Evolutionary conservation across 2,888 invertebrate genomes (phyloP).

Genomic region (Meteorus colon): DNA sequence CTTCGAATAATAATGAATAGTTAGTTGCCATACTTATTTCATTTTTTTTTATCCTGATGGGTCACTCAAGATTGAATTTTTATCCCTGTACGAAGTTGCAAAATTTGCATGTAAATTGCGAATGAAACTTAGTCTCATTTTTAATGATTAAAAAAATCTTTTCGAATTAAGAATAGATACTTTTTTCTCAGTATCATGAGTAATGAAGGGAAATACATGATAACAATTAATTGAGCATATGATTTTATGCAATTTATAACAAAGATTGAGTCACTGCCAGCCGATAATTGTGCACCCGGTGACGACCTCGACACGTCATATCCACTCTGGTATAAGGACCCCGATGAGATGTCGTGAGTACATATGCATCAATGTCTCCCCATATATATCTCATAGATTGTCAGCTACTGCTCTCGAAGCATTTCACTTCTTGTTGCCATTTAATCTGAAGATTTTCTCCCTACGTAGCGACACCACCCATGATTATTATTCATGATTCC

Average conservation of each 20-base stretch:
- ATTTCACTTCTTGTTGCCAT: conserved; percentile 3
- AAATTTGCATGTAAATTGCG: not conserved
- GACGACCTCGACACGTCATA: conserved; percentile 50
- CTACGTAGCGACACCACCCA: conserved; percentile 8
- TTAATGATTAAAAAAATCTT: not conserved
- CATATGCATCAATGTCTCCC: conserved; percentile 24
- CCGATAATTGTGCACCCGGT: conserved; percentile 58
- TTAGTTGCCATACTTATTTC: too few species aligned
- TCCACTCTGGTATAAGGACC: conserved; percentile 64
- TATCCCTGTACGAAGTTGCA: not conserved
- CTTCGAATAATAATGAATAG: too few species aligned
- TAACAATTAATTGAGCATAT: not conserved
- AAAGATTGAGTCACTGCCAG: conserved; percentile 54
- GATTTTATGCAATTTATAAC: conserved; percentile 8
- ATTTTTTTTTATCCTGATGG: too few species aligned
- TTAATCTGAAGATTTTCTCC: conserved; percentile 11
- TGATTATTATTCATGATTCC: conserved; percentile 40
- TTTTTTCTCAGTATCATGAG: not conserved
- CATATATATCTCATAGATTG: not conserved
- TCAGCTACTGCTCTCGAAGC: not conserved
- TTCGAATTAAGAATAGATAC: not conserved
- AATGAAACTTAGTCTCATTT: too few species aligned
- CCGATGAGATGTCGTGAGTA: conserved; percentile 59
- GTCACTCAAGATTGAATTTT: too few species aligned
- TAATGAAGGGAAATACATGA: not conserved